Base-by-base conservation (phyloP, 2,888 invertebrate species). In the Andrena bicolor region DNA sequence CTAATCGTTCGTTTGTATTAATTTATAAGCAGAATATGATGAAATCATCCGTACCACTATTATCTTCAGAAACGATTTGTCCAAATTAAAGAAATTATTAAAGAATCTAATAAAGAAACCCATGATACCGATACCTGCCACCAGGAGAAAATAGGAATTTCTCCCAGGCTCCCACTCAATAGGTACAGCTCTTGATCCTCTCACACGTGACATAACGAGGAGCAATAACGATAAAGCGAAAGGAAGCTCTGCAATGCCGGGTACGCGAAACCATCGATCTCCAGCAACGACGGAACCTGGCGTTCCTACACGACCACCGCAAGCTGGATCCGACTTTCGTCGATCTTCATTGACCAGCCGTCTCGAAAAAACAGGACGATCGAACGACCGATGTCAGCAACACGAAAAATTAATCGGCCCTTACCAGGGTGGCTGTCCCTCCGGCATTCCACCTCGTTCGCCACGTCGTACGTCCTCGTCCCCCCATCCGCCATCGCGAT, bases 361-460 rank as follows among this genome's bases (percentile, higher is more conserved):
- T 23, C 2, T 30, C 48, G 78, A 82, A 82, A 82, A 82, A 82
- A 71, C 58, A n/a, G 74, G 65, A 66, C 58, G 82, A 71, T 71
- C 83, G 74, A 72, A 66, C 83, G 64, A 83, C 71, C 78, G 72
- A 78, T 82, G 83, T 82, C 75, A 79, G n/a, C 75, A 64, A 79
- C 69, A 79, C 82, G 82, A 84, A 80, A 84, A 84, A 84, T 83
- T 70, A 83, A 84, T 84, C 80, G 74, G 30, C 48, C 73, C 65
- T 87, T 78, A 49, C 48, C 78, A 87, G 83, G 80, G 80, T 83
- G 75, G 83, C 83, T 85, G 85, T 77, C 68, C 76, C 78, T 70
- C 16, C 79, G 72, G 26, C 87, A 86, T 86, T 86, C 87, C 87
- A 76, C 75, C 82, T 86, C 87, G 84, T 86, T 84, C 84, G 63